Evolutionary conservation across 2,888 invertebrate species (phyloP), one percentile per base, ranked within the genome.

Genomic region (Drosophila kuntzei): DNA sequence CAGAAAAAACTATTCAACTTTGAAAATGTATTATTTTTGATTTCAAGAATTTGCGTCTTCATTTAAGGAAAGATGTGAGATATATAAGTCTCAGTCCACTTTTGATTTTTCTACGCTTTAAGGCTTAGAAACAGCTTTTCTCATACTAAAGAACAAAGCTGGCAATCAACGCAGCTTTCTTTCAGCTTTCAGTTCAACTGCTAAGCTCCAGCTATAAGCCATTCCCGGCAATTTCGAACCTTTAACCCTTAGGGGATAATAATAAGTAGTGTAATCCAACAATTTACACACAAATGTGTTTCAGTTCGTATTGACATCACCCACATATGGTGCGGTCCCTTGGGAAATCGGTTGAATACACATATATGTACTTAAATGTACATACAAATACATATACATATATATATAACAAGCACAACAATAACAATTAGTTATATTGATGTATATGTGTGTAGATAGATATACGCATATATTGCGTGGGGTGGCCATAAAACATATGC

Each of bases 391-490:
- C n/a, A n/a, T n/a, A n/a, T n/a, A n/a, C n/a, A n/a, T n/a, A n/a
- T n/a, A n/a, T n/a, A 66, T 65, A 62, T 51, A 60, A 50, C 64
- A 44, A 25, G 57, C 59, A 69, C 65, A 79, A 58, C 58, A 70
- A 67, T 64, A 67, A 73, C 88, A 83, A 83, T 83, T 83, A 83
- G 82, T 85, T 87, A 50, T 71, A 85, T 82, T 85, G 82, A 85
- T 68, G 51, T 68, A 57, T 50, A 37, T 60, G 43, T 44, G 34
- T 44, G 41, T 32, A 16, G 20, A 41, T 11, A n/a, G n/a, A n/a
- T 34, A 14, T 37, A 16, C 37, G 20, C 20, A 46, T 61, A 22
- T 29, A 37, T 49, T 61, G 68, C 47, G 58, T 47, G 73, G 60
- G 57, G 46, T 20, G 18, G 73, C 81, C 72, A 76, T 67, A 66